phyloP scores from a whole-genome alignment of 2,888 invertebrate genomes.

The Xestia rhomboidea region DNA sequence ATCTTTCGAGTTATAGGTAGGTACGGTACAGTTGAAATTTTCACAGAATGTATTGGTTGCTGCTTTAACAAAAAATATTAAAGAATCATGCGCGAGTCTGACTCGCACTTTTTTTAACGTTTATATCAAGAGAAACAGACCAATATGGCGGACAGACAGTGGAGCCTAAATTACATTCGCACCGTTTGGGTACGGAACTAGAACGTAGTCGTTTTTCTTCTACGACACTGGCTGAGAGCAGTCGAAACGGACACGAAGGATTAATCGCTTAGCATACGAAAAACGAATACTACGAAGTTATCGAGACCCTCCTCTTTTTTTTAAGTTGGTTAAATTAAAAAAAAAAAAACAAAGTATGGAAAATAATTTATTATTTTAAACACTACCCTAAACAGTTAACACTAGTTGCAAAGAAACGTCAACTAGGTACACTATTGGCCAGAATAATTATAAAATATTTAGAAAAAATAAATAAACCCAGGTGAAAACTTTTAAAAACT shows the following conservation, averaged over 20 bases:
- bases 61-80: too few species aligned
- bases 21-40: too few species aligned
- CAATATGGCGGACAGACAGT: neutral
- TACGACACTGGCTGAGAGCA: too few species aligned
- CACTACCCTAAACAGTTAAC: slow-evolving; percentile 62
- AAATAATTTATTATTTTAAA: slow-evolving; percentile 64
- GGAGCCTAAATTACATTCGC: neutral
- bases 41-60: too few species aligned
- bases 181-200: neutral
- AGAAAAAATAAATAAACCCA: slow-evolving; percentile 58
- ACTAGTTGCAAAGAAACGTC: slow-evolving; percentile 46
- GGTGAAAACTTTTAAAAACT: slow-evolving; percentile 47
- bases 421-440: slow-evolving; percentile 34
- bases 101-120: too few species aligned
- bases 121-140: too few species aligned
- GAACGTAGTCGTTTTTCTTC: too few species aligned
- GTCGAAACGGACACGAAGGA: too few species aligned
- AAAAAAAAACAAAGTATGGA: slow-evolving; percentile 9
- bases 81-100: too few species aligned
- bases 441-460: slow-evolving; percentile 57
- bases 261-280: neutral
- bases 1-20: too few species aligned
- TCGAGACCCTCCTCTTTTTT: neutral
- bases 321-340: neutral
- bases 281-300: neutral